Evolutionary conservation across 2,888 invertebrate species (phyloP), one percentile per base, ranked within the genome.

Genomic region (Chaitophorus viminalis): DNA sequence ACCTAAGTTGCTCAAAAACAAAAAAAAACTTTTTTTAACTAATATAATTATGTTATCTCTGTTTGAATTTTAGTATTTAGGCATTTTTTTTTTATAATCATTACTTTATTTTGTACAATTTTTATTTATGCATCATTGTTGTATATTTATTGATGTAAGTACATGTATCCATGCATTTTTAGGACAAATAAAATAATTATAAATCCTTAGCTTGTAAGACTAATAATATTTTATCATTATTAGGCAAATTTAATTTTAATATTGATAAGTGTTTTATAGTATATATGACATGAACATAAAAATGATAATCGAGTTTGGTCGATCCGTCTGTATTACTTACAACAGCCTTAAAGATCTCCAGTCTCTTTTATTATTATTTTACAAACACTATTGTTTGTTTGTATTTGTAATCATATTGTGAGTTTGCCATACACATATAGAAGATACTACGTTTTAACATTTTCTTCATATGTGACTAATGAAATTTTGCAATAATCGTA

Each of bases 81-180:
- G 8, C 8, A 8, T 46, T 33, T 39, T 39, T 36, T 52, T 70
- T 52, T 81, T 74, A 75, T 74, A 46, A 31, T 46, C 31, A 70
- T 75, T 79, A 65, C n/a, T 72, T 86, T 79, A 72, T 87, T 87
- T 87, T 87, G 79, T 87, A 87, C 39, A 86, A 87, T 81, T 81
- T 74, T 87, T 79, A 81, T 75, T 87, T 65, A 81, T 74, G 39
- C 87, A 74, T 87, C 46, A 54, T 87, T 54, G 65, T 87, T 87
- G 87, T 87, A 81, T 87, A 87, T 87, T 87, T 65, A 78, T 85
- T 60, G 79, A 79, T 54, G 29, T 39, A 17, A 72, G 36, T 36
- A n/a, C 31, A 25, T 46, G 11, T 31, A n/a, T 9, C 31, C 54
- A 77, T 77, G 18, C 68, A 52, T 72, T 72, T 79, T 39, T 79